A percentile compares a stretch with the other conserved stretches of the same genome.
Evolutionary conservation across 2,888 invertebrate genomes (phyloP).

Genomic region (Coenonympha glycerion): DNA sequence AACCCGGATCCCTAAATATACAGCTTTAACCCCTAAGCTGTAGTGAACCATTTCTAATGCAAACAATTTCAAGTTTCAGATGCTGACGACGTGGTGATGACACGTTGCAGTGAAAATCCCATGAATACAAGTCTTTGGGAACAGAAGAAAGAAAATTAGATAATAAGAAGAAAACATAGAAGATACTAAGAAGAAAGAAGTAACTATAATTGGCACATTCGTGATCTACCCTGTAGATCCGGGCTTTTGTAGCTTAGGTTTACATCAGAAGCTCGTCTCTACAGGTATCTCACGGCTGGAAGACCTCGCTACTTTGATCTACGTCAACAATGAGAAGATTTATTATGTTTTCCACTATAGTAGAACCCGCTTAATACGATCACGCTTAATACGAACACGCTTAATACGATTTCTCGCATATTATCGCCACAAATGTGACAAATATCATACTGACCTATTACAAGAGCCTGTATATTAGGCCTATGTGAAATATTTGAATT

Average conservation of each 20-base stretch:
- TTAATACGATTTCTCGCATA: no score
- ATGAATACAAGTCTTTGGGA: background rate
- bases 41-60: constrained; percentile 3
- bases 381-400: no score
- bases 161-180: constrained; percentile 5
- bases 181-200: constrained; percentile 26
- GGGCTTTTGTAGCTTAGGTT: constrained; percentile 98
- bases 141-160: constrained; percentile 9
- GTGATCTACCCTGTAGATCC: constrained; percentile 99
- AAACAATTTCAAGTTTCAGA: constrained; percentile 16
- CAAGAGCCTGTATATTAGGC: no score
- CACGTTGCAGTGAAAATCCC: no score
- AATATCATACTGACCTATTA: no score
- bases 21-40: no score
- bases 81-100: background rate
- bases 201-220: constrained; percentile 83
- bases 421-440: no score
- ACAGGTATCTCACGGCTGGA: constrained; percentile 99
- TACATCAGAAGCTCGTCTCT: constrained; percentile 99
- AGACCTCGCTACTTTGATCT: constrained; percentile 81
- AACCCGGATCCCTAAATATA: no score
- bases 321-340: constrained; percentile 1
- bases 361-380: no score
- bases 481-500: no score
- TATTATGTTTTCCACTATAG: background rate